These are phyloP conservation scores for Acronicta leporina DNA, from an alignment of 2,888 invertebrate genomes.

Conservation along the genomic window DNA sequence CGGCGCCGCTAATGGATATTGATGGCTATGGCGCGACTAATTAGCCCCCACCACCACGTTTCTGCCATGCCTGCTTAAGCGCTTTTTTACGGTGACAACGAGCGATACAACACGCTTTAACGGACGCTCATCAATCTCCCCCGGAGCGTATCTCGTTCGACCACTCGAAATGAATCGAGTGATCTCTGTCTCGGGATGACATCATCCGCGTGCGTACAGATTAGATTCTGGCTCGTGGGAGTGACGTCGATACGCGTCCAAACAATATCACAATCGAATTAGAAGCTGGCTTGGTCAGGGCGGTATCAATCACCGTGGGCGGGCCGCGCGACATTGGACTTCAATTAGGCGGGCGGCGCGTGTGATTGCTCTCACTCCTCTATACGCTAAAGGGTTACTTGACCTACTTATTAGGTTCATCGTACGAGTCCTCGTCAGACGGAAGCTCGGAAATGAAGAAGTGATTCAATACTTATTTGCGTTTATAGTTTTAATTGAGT, in stretches of 20 bases:
- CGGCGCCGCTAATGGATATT: slow-evolving; percentile 88
- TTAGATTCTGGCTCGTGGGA: slow-evolving; percentile 68
- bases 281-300: slow-evolving; percentile 79
- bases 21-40: slow-evolving; percentile 86
- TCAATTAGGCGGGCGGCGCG: slow-evolving; percentile 87
- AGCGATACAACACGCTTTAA: slow-evolving; percentile 66
- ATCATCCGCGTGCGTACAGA: slow-evolving; percentile 71
- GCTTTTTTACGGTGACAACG: slow-evolving; percentile 66
- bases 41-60: slow-evolving; percentile 79
- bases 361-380: slow-evolving; percentile 85
- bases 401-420: slow-evolving; percentile 84
- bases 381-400: slow-evolving; percentile 85
- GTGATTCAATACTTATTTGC: slow-evolving; percentile 72
- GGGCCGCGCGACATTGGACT: slow-evolving; percentile 87
- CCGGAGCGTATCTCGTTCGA: slow-evolving; percentile 64
- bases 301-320: slow-evolving; percentile 88
- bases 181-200: slow-evolving; percentile 69
- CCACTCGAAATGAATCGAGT: slow-evolving; percentile 67
- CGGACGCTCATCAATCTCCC: slow-evolving; percentile 71
- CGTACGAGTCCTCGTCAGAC: slow-evolving; percentile 73
- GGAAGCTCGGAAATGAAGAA: slow-evolving; percentile 73
- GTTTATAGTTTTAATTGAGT: slow-evolving; percentile 17
- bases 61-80: slow-evolving; percentile 64
- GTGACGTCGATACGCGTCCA: slow-evolving; percentile 76
- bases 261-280: slow-evolving; percentile 86